Evolutionary conservation across 2,888 invertebrate species (phyloP), one percentile per base, ranked within the genome.

Genomic region (Drosophila kuntzei): DNA sequence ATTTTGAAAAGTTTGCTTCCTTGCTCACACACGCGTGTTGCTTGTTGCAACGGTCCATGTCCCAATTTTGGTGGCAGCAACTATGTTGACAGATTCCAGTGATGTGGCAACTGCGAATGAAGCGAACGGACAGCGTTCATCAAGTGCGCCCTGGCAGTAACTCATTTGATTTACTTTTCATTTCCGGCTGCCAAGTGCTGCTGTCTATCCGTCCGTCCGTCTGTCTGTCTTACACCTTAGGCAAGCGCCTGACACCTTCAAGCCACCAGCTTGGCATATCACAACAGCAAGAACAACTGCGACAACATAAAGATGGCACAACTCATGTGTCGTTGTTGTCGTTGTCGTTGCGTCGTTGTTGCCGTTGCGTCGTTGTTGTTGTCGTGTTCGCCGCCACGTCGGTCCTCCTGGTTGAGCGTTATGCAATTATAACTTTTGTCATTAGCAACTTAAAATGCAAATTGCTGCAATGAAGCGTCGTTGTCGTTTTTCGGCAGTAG

Each of bases 351-450:
- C 37, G 70, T 54, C 22, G 43, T n/a, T 43, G 62, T 63, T 68
- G 77, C 39, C 44, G 70, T 46, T 25, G 67, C 39, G 67, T 47
- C 43, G 18, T 47, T 18, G 47, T 11, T 46, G 49, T 25, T 11
- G 37, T 5, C 9, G 53, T 60, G 25, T 61, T 43, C n/a, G 49
- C 46, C 53, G 39, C 39, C 18, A 16, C 25, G 37, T 41, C 46
- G 20, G 53, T 61, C 53, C 73, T 72, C 57, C 76, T 81, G 65
- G 85, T 75, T 78, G 87, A 85, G 86, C 86, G 88, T 91, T 86
- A 90, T 90, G 90, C 90, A 90, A 91, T 91, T 90, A 90, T 87
- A 90, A 91, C 89, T 90, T 90, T 90, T 89, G 89, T 90, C 90
- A 87, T 90, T 90, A 90, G 90, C 90, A 90, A 89, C 89, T 90